Evolutionary conservation across 2,888 invertebrate genomes (phyloP).

Genomic region (Mimumesa dahlbomi): DNA sequence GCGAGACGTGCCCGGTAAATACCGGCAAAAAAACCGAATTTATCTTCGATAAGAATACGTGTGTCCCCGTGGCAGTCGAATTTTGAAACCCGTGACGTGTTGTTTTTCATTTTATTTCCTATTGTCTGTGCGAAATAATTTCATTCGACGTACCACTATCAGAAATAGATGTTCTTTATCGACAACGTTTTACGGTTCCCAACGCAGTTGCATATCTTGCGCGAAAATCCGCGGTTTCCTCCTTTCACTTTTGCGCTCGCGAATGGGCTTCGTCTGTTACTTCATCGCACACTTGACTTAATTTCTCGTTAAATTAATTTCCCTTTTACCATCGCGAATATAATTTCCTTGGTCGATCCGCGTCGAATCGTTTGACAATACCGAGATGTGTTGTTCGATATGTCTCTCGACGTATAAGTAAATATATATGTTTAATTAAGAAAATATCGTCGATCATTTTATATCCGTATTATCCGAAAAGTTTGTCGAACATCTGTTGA

Average conservation of each 20-base stretch:
- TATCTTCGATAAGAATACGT: constrained; percentile 1
- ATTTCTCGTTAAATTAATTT: no score
- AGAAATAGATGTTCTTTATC: background rate
- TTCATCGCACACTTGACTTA: background rate
- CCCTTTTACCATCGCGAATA: no score
- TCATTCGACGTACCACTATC: background rate
- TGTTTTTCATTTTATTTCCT: background rate
- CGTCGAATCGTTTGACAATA: no score
- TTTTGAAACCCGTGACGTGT: background rate
- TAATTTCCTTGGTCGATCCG: no score
- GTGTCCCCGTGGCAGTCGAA: background rate
- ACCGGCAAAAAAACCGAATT: background rate
- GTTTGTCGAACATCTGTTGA: no score
- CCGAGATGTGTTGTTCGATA: no score
- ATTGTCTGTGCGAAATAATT: background rate
- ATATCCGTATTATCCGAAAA: no score
- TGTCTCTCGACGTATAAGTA: no score
- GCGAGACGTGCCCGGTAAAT: background rate
- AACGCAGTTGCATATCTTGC: background rate
- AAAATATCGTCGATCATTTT: no score
- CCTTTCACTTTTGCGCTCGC: constrained; percentile 9
- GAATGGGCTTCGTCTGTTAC: background rate
- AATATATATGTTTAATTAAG: no score
- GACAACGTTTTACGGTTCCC: background rate
- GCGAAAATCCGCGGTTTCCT: background rate